Base-by-base conservation (phyloP, 2,113 vertebrate genomes). In the Corapipo altera region DNA sequence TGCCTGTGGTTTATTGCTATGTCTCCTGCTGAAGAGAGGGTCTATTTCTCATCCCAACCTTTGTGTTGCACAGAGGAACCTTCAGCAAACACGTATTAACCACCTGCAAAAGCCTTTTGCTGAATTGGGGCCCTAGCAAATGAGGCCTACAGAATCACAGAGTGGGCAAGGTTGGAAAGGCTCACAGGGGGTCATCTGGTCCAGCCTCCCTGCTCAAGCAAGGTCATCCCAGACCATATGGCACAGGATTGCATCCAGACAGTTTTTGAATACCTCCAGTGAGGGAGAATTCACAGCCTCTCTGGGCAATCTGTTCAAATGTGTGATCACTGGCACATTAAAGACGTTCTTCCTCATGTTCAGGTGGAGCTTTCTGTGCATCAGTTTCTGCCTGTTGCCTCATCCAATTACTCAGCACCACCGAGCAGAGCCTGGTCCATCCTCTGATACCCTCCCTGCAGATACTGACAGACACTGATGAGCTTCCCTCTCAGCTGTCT, bases 301-400 rank as follows among this genome's bases (percentile, higher is more conserved):
- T 49, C 51, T 32, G 57, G 15, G 1, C 39, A 18, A 30, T 71
- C n/a, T 62, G n/a, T 4, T 62, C 52, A 65, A 19, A 15, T 28
- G 12, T 23, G 17, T 12, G 17, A 57, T 20, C 69, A 5, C n/a
- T 23, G 28, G 28, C 28, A 54, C 70, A 65, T 15, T 28, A 35
- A 22, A 73, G 8, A 2, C 72, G 17, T 6, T 88, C 0, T 73
- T 22, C 59, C 67, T 66, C 35, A 52, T 44, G 35, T 33, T 18
- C 26, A 51, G 43, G 11, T 12, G 30, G 30, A 33, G 18, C 37
- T 22, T 19, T 4, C 32, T 51, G 59, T 27, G 12, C 32, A 0
- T 66, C 35, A 51, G 22, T 2, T 37, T 15, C 43, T 58, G 51
- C 37, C 49, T 0, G 0, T 23, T 1, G 16, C 0, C 51, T 73